Percentiles rank a stretch among this genome's conserved stretches.
These are phyloP conservation scores for Notodonta dromedarius DNA, from an alignment of 2,888 invertebrate genomes.

Conservation along the genomic window DNA sequence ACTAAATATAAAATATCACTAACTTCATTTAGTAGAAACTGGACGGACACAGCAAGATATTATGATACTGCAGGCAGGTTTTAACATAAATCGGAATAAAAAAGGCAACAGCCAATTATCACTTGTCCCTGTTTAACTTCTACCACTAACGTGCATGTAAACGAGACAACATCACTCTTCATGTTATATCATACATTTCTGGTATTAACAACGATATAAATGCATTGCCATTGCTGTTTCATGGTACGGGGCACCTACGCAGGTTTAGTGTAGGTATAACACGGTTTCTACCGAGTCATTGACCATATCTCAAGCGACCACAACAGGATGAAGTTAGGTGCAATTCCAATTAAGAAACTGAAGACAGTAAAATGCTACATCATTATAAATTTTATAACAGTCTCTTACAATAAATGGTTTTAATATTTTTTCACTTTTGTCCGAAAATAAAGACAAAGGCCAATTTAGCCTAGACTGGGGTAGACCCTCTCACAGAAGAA, in stretches of 20 bases:
- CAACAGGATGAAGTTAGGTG: conserved; percentile 19
- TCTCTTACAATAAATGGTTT: too few species aligned
- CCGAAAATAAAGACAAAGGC: too few species aligned
- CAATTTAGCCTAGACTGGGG: too few species aligned
- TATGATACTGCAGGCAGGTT: not conserved
- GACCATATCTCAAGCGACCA: conserved; percentile 21
- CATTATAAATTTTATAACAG: too few species aligned
- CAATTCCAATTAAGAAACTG: not conserved
- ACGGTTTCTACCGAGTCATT: conserved; percentile 28
- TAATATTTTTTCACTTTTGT: too few species aligned
- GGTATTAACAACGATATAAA: not conserved
- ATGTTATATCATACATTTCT: not conserved
- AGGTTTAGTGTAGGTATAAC: conserved; percentile 6
- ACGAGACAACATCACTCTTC: conserved; percentile 19
- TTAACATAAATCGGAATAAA: not conserved
- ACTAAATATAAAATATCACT: conserved; percentile 23
- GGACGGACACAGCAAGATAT: not conserved
- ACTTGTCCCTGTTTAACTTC: conserved; percentile 23
- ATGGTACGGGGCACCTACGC: conserved; percentile 14
- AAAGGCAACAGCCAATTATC: conserved; percentile 9
- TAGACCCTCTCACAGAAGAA: too few species aligned
- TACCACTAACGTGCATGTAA: conserved; percentile 7
- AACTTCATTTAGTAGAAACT: conserved; percentile 11
- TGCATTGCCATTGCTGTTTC: conserved; percentile 4
- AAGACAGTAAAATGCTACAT: too few species aligned